Evolutionary conservation across 2,797 vertebrate species (phyloP), one percentile per base, ranked within the genome.

Genomic region (Orestias chungarensis): DNA sequence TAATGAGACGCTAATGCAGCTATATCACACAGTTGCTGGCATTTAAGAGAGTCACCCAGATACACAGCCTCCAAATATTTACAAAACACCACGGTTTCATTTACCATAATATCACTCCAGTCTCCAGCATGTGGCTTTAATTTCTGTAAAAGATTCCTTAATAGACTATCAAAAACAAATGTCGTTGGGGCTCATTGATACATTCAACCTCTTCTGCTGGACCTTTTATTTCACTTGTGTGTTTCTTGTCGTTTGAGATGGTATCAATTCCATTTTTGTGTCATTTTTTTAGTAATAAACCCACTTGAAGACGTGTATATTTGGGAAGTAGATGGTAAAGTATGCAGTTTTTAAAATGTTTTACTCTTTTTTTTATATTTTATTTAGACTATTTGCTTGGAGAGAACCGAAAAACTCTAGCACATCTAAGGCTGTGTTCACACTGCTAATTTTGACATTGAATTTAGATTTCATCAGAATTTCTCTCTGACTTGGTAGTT

Each of bases 1-100:
- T 93, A 91, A 92, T 89, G 90, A 93, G 87, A 90, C 88, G 79
- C 86, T 92, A 90, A 92, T 90, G 82, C 89, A 88, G 87, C 88
- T 75, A 86, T 88, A 70, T 88, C 89, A 92, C 85, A 90, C 82
- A 82, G 86, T 89, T 86, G 82, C 79, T 69, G 85, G 83, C 82
- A 83, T 86, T 91, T 85, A 79, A 81, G 84, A 80, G 78, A 90
- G 83, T 78, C 81, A 20, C 73, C 87, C 82, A 88, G 90, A 88
- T 81, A 78, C 47, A 47, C 81, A 70, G 76, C 78, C 78, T 23
- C 69, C 54, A 82, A 86, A 82, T 87, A 87, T 88, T 90, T 87
- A 78, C 76, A 78, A 88, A 88, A 87, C 68, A 81, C 87, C 66
- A 46, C 70, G 59, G 54, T 88, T 85, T 89, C 79, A 82, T 82